Percentiles rank a stretch among this genome's conserved stretches.
phyloP scores from a whole-genome alignment of 2,888 invertebrate species.

The Limnephilus lunatus region DNA sequence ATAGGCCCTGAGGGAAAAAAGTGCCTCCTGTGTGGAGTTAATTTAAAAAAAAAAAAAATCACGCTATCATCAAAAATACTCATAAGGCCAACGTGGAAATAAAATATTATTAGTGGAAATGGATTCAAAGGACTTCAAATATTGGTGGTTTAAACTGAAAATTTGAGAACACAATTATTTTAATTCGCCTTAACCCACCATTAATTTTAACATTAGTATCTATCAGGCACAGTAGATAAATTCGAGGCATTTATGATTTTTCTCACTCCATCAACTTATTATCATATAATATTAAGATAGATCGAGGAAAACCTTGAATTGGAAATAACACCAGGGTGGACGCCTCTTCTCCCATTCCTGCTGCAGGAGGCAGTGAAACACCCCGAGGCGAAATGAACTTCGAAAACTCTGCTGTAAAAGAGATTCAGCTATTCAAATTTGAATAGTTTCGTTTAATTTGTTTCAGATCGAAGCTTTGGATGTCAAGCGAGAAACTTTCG shows the following conservation, averaged over 20 bases:
- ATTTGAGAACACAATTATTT: no score
- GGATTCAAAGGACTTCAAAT: no score
- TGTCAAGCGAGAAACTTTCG: not conserved
- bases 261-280: not conserved
- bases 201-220: not conserved
- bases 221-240: not conserved
- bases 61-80: not conserved
- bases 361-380: not conserved
- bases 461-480: not conserved
- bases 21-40: no score
- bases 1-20: no score
- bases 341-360: not conserved
- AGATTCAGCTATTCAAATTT: not conserved
- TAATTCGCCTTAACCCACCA: not conserved
- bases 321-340: not conserved
- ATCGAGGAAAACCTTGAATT: not conserved
- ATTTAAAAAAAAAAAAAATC: no score
- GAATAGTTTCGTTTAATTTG: slow-evolving; percentile 2
- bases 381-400: not conserved
- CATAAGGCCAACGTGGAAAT: no score
- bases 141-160: no score
- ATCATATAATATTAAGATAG: not conserved
- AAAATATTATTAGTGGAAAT: no score
- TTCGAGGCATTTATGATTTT: not conserved
- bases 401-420: not conserved